Evolutionary conservation across 2,113 vertebrate genomes (phyloP), one percentile per base, ranked within the genome.

Genomic region (Carettochelys insculpta): DNA sequence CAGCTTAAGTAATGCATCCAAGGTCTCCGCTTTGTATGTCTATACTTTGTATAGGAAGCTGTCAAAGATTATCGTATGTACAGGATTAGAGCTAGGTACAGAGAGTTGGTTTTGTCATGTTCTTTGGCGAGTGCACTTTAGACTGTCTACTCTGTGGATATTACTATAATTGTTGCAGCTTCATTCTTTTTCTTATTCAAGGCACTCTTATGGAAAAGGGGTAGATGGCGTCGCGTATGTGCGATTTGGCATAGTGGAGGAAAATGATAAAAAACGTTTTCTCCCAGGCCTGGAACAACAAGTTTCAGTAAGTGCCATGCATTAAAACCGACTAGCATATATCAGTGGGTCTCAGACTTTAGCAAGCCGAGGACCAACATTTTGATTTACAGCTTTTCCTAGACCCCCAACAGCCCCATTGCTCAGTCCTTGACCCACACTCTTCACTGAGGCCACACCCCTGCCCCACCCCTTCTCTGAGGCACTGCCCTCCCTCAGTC

Each of bases 191-290:
- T 86, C 80, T 22, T 92, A 88, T 53, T 24, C 84, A 92, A 98
- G 98, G 84, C 97, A 98, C 34, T 96, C 97, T 6, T 98, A 97
- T 3, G 97, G 97, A 20, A 97, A 98, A 91, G 95, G 90, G 11
- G 94, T 98, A 86, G 92, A 94, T 78, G 98, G 98, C 3, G 83
- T 85, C 10, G 97, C 96, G 1, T 98, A 97, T 11, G 95, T 98
- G 22, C 82, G 97, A 68, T 98, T 98, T 95, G 97, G 97, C 43
- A 76, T 98, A 52, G 94, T 97, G 0, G 92, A 97, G 79, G 93
- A 92, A 87, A 93, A 71, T 4, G 92, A 93, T 73, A 88, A 96
- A 14, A 97, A 93, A 83, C 95, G 86, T 38, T 97, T 96, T 90
- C 51, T 98, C 71, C 91, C 95, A 58, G 97, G 97, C 25, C 94